Evolutionary conservation across 2,113 vertebrate genomes (phyloP), one percentile per base, ranked within the genome.

Genomic region (Ranitomeya variabilis): DNA sequence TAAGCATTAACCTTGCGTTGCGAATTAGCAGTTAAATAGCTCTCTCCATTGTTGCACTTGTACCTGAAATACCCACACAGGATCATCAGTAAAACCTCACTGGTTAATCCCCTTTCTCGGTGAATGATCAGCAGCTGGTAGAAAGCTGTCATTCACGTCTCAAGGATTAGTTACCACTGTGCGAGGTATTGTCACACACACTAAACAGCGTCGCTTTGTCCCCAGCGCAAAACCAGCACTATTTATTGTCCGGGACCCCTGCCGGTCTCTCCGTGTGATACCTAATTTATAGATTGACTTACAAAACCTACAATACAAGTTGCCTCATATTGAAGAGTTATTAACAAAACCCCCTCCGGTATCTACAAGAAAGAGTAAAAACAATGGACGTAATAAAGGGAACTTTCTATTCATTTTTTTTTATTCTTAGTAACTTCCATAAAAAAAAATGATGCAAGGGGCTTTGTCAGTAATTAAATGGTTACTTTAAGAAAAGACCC

Each of bases 21-120:
- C 55, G 82, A 84, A 84, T 84, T 84, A 84, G 82, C 64, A 67
- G 45, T 71, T 84, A 84, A 84, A 84, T 55, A 84, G 82, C 82
- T 26, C 64, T 84, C 82, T 84, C 82, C 82, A 84, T 84, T 84
- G 82, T 84, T 84, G 82, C n/a, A 69, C 64, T 55, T 69, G 82
- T 84, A 84, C 82, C 82, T 84, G 82, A 71, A 69, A 84, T 84
- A 52, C 82, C 66, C 82, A 71, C 66, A 54, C 64, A 55, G 82
- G 66, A 84, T 84, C 82, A 69, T 84, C 82, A 69, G 82, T 84
- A 54, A 84, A 84, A 69, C 82, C 82, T 69, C 64, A 84, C 82
- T 71, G 82, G 82, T 84, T 84, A 84, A 84, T 84, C 82, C 67
- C 60, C 66, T 69, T 69, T 55, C 82, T 84, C 82, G 4, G 15